Percentiles rank a stretch among this genome's conserved stretches.
These are phyloP conservation scores for Hecatera dysodea DNA, from an alignment of 2,888 invertebrate species.

Conservation along the genomic window DNA sequence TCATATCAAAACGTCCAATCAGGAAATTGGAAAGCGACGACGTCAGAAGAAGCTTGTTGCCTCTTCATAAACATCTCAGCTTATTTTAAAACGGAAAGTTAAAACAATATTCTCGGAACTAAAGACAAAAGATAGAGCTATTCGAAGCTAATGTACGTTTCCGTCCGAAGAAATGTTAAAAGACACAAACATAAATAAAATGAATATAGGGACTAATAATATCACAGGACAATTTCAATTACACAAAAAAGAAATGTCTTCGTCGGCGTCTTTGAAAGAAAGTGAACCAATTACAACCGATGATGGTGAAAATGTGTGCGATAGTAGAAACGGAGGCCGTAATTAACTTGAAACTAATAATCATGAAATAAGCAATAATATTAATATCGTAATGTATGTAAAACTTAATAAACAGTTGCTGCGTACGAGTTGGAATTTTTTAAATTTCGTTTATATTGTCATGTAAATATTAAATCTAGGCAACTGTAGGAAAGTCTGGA, in stretches of 20 bases:
- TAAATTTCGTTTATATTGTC: too few relatives aligned
- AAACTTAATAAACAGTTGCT: too few relatives aligned
- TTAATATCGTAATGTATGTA: neutral
- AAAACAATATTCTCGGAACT: slow-evolving; percentile 48
- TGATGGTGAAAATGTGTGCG: neutral
- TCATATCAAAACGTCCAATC: slow-evolving; percentile 26
- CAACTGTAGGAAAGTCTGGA: neutral
- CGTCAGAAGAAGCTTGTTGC: slow-evolving; percentile 12
- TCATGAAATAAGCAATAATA: neutral
- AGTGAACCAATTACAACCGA: too few relatives aligned
- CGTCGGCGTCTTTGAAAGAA: neutral
- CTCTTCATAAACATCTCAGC: slow-evolving; percentile 36
- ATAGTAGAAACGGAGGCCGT: neutral
- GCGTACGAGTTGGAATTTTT: too few relatives aligned
- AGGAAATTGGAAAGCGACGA: slow-evolving; percentile 33
- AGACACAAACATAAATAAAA: slow-evolving; percentile 38
- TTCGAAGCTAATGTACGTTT: slow-evolving; percentile 68
- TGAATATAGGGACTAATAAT: slow-evolving; percentile 27
- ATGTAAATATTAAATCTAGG: neutral
- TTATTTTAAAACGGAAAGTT: slow-evolving; percentile 31
- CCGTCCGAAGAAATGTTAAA: slow-evolving; percentile 60
- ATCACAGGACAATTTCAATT: slow-evolving; percentile 19
- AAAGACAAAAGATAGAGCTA: slow-evolving; percentile 54
- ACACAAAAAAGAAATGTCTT: slow-evolving; percentile 16
- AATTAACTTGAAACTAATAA: neutral